Evolutionary conservation across 2,888 invertebrate genomes (phyloP), one percentile per base, ranked within the genome.

Genomic region (Marasmarcha lunaedactyla): DNA sequence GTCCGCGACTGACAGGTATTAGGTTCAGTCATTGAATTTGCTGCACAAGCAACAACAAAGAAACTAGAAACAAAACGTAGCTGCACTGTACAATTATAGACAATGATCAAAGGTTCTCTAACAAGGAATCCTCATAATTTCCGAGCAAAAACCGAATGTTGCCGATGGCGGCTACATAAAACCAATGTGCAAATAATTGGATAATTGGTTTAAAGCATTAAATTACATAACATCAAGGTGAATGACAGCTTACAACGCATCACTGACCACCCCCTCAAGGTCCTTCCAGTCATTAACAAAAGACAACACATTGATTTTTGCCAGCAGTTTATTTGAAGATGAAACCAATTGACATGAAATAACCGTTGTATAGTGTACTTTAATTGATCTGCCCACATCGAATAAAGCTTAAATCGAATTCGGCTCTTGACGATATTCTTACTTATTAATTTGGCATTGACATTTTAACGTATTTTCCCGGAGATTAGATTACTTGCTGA

Each of bases 361-460:
- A 13, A 20, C 14, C 34, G 35, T 33, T 38, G 20, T 10, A 4
- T 33, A 13, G 37, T 9, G 25, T 25, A 11, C 10, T 27, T 36
- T 42, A 44, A 42, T 44, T 42, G 44, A 38, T 33, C 38, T 36
- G 38, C 44, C 44, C 36, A 44, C 44, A 26, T 34, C 14, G 26
- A 12, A 30, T 15, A 38, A 35, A 10, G 30, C 30, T 30, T 30
- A 14, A 15, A 39, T 20, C 36, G 12, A 20, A 36, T 40, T 40
- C 39, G 14, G 36, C 37, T 14, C n/a, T 36, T 43, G 42, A 40
- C 40, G 43, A 43, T 40, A 43, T 33, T 43, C 4, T n/a, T 30
- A n/a, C 40, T 38, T 14, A 39, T 39, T 36, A 12, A 26, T 33
- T 41, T 50, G 48, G 50, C 52, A 54, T 54, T 52, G 54, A 49